phyloP scores from a whole-genome alignment of 1,140 invertebrate species.

The Leptoteleia sp. region DNA sequence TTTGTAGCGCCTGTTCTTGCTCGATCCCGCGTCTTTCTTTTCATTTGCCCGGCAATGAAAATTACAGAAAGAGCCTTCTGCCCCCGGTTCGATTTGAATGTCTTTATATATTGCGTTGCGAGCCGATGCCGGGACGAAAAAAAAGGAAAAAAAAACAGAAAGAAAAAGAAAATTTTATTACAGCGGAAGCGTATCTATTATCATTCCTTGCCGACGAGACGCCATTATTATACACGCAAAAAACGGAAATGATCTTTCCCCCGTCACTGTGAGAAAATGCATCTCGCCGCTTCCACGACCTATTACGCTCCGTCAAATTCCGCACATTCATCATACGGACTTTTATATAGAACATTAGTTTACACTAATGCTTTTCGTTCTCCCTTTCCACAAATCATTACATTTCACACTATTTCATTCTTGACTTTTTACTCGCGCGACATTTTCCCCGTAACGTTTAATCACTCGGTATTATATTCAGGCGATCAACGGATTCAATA shows the following conservation, averaged over 20 bases:
- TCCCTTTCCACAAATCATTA: neutral
- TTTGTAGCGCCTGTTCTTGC: slow-evolving; percentile 52
- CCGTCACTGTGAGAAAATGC: slow-evolving; percentile 55
- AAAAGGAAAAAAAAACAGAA: too few species aligned
- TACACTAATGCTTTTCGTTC: slow-evolving; percentile 5
- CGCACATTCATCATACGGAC: slow-evolving; percentile 72
- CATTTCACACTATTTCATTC: too few species aligned
- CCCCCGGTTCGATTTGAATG: slow-evolving; percentile 36
- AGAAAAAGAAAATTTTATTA: slow-evolving; percentile 66
- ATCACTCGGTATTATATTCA: too few species aligned
- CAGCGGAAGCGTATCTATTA: slow-evolving; percentile 50
- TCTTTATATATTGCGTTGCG: slow-evolving; percentile 41
- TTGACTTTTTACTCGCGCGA: too few species aligned
- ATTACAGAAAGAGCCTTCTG: slow-evolving; percentile 40
- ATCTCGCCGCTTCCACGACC: slow-evolving; percentile 64
- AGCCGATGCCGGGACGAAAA: slow-evolving; percentile 39
- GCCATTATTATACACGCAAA: slow-evolving; percentile 49
- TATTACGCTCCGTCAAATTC: slow-evolving; percentile 73
- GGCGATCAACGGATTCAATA: too few species aligned
- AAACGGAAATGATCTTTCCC: slow-evolving; percentile 37
- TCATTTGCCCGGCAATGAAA: slow-evolving; percentile 42
- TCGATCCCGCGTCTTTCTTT: slow-evolving; percentile 34
- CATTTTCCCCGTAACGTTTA: too few species aligned
- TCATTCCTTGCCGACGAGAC: slow-evolving; percentile 47
- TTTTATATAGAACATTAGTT: slow-evolving; percentile 23